Evolutionary conservation across 2,888 invertebrate species (phyloP).

Genomic region (Caenorhabditis wallacei): DNA sequence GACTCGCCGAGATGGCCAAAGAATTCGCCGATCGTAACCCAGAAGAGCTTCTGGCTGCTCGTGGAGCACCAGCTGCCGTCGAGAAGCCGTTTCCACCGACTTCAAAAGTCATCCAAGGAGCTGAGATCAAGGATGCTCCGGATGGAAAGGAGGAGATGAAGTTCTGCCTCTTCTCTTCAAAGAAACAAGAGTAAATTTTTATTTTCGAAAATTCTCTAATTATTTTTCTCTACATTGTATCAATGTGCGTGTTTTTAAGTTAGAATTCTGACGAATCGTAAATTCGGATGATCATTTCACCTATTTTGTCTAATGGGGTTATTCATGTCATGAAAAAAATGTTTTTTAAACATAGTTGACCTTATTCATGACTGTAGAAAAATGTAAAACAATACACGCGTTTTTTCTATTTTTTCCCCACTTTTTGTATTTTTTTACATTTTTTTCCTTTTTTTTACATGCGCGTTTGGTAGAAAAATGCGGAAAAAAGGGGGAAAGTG

Average conservation of each 20-base stretch:
- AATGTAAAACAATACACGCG: too few species aligned
- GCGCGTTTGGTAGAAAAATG: too few species aligned
- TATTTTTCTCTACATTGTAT: slow-evolving; percentile 10
- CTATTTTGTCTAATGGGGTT: not conserved
- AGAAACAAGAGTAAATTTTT: slow-evolving; percentile 22
- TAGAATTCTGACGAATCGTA: not conserved
- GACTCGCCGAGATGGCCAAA: slow-evolving; percentile 6
- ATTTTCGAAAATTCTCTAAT: slow-evolving; percentile 3
- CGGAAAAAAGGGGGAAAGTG: too few species aligned
- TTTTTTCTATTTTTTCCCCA: too few species aligned
- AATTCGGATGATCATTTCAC: not conserved
- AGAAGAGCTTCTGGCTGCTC: slow-evolving; percentile 24
- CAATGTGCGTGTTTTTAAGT: slow-evolving; percentile 2
- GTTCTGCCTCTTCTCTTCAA: slow-evolving; percentile 20
- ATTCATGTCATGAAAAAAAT: too few species aligned
- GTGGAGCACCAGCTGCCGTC: slow-evolving; percentile 13
- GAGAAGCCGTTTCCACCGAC: slow-evolving; percentile 22
- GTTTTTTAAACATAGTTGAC: too few species aligned
- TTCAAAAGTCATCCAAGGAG: slow-evolving; percentile 4
- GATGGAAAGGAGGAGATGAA: slow-evolving; percentile 17
- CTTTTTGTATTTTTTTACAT: too few species aligned
- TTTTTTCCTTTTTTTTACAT: too few species aligned
- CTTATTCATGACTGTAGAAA: too few species aligned
- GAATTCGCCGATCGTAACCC: slow-evolving; percentile 10
- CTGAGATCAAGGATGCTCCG: not conserved